Evolutionary conservation across 2,113 vertebrate genomes (phyloP).

Genomic region (Bombycilla garrulus): DNA sequence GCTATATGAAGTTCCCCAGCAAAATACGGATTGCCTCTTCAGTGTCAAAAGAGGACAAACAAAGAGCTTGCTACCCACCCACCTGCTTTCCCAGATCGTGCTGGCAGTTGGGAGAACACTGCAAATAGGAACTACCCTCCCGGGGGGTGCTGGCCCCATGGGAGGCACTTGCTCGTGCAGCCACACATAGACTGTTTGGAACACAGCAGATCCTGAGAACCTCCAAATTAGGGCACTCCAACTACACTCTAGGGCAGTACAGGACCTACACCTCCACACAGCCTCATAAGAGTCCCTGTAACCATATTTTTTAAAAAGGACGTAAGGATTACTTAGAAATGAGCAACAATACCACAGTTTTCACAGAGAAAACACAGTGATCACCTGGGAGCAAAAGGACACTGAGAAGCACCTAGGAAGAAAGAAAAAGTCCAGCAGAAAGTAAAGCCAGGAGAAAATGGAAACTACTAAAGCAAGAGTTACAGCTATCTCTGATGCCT

Average conservation of each 20-base stretch:
- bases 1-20: rapidly evolving
- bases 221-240: rapidly evolving
- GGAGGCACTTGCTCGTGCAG: neutral
- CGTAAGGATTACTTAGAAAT: neutral
- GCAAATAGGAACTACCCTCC: neutral
- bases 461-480: neutral
- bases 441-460: neutral
- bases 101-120: neutral
- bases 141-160: rapidly evolving
- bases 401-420: neutral
- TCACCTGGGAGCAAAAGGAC: neutral
- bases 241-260: neutral
- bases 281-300: neutral
- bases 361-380: neutral
- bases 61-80: neutral
- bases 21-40: neutral
- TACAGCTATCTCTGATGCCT: neutral
- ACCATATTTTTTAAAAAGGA: neutral
- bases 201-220: neutral
- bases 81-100: neutral
- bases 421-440: neutral
- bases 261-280: neutral
- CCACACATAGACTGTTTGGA: neutral
- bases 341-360: neutral
- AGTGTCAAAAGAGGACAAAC: neutral